Conservation (phyloP, 1,140 invertebrate species). For the Yoshiicerus persimilis region DNA sequence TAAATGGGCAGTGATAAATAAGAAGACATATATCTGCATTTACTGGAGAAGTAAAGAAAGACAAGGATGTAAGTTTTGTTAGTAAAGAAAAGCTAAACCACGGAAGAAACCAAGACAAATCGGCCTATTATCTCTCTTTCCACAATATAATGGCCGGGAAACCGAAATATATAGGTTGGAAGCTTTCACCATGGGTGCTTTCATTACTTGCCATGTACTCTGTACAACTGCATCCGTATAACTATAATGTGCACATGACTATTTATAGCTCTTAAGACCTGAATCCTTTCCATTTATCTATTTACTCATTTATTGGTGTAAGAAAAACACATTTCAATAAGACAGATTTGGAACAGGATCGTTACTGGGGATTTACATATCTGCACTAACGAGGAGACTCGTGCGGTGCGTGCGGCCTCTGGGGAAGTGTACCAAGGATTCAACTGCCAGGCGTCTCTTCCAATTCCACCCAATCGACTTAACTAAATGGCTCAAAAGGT, state of each 20-base stretch:
- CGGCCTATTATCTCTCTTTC: not conserved
- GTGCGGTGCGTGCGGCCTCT: no score
- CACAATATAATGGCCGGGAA: not conserved
- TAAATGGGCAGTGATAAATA: not conserved
- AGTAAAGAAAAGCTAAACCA: not conserved
- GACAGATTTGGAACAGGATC: not conserved
- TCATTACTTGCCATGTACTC: not conserved
- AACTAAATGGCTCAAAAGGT: not conserved
- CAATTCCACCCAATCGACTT: not conserved
- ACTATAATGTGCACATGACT: no score
- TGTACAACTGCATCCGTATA: no score
- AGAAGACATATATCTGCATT: not conserved
- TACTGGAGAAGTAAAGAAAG: not conserved
- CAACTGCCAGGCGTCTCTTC: no score
- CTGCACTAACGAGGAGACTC: not conserved
- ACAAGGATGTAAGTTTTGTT: not conserved
- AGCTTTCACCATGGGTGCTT: not conserved
- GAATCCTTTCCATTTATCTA: not conserved
- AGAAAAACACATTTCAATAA: not conserved
- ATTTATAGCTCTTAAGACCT: not conserved
- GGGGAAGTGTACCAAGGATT: no score
- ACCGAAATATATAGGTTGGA: not conserved
- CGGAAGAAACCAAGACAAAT: not conserved
- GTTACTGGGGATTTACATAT: not conserved
- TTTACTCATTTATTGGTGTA: not conserved